Conservation (phyloP, 2,113 vertebrate species). For the Lanius collurio region DNA sequence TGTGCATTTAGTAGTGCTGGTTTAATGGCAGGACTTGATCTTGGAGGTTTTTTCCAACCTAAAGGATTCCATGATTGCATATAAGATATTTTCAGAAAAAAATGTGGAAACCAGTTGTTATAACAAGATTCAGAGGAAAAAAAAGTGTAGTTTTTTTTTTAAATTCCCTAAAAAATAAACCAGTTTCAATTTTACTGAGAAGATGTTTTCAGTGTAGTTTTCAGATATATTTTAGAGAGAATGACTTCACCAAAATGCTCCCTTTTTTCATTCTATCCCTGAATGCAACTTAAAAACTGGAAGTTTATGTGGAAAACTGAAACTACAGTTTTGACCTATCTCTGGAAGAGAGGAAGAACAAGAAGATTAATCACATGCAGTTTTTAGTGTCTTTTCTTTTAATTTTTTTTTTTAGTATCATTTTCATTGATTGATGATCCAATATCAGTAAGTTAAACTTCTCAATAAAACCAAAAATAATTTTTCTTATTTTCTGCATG, state of each 20-base stretch:
- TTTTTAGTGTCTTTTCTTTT: not conserved
- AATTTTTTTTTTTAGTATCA: not conserved
- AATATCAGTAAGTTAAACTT: not conserved
- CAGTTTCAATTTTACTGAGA: not conserved
- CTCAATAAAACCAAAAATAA: not conserved
- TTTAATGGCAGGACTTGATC: not conserved
- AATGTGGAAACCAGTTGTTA: not conserved
- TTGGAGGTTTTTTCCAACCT: not conserved
- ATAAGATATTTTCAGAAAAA: not conserved
- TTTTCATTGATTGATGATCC: not conserved
- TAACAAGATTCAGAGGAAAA: not conserved
- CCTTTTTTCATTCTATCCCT: not conserved
- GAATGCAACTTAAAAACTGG: not conserved
- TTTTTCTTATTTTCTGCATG: not conserved
- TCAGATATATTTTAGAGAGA: not conserved
- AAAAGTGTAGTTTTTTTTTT: rapidly evolving
- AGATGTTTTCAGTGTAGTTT: not conserved
- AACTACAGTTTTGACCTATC: not conserved
- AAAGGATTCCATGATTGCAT: not conserved
- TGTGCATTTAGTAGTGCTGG: not conserved
- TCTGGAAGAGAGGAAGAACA: not conserved
- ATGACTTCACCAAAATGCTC: not conserved
- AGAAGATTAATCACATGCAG: not conserved
- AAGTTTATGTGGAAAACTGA: not conserved
- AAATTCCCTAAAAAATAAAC: not conserved